These are phyloP conservation scores for Oscheius sp. DNA, from an alignment of 2,888 invertebrate species.

Conservation along the genomic window DNA sequence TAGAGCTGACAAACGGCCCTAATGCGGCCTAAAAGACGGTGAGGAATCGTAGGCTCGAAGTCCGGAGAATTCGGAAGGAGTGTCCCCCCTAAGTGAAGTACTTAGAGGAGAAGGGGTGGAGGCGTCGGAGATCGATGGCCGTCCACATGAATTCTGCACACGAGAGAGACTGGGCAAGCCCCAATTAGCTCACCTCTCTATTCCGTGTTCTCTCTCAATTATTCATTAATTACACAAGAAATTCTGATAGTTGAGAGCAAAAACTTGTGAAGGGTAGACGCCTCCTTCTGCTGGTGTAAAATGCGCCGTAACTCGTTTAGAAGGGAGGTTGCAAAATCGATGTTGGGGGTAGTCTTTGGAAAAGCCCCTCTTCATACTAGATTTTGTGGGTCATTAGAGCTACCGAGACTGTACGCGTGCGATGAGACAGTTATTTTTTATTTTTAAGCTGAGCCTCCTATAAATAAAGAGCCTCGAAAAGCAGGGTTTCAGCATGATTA, in stretches of 20 bases:
- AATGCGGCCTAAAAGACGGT: too few relatives aligned
- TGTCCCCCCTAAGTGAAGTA: conserved; percentile 32
- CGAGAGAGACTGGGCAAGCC: conserved; percentile 1
- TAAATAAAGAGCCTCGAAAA: not conserved
- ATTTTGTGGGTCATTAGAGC: not conserved
- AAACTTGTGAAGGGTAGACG: not conserved
- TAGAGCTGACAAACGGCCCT: too few relatives aligned
- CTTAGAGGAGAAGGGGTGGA: conserved; percentile 12
- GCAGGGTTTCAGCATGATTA: not conserved
- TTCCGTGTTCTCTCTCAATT: too few relatives aligned
- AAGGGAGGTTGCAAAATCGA: conserved; percentile 34
- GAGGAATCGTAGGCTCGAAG: too few relatives aligned
- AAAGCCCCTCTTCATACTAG: not conserved
- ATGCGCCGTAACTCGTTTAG: conserved; percentile 38
- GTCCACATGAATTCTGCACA: conserved; percentile 31
- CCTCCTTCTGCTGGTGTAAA: not conserved
- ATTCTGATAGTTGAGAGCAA: not conserved
- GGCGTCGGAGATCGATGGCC: conserved; percentile 37
- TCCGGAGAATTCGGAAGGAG: conserved; percentile 9
- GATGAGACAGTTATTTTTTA: too few relatives aligned
- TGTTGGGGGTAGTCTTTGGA: conserved; percentile 16
- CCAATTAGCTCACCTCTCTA: conserved; percentile 15
- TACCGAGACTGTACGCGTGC: too few relatives aligned
- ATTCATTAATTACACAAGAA: not conserved
- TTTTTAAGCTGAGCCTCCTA: not conserved